These are phyloP conservation scores for Microcebus lehilahytsara DNA, from an alignment of 2,113 vertebrate genomes.

Conservation along the genomic window DNA sequence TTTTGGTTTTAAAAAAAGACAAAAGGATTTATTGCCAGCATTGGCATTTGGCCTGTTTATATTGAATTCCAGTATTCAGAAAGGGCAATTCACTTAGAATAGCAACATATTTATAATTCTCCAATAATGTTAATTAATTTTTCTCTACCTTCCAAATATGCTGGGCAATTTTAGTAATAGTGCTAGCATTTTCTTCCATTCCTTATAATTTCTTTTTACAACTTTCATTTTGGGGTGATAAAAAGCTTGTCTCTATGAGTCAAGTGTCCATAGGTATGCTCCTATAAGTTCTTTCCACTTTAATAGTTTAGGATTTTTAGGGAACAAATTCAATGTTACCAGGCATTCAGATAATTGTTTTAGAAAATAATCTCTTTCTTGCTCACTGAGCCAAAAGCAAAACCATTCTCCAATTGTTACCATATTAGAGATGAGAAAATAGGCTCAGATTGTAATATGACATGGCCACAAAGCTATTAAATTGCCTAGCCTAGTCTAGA, in stretches of 20 bases:
- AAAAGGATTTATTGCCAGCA: slow-evolving; percentile 15
- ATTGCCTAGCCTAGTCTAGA: neutral
- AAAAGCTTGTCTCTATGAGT: neutral
- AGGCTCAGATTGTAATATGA: neutral
- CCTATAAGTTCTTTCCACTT: neutral
- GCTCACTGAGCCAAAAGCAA: neutral
- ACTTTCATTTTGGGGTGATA: neutral
- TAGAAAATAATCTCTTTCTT: slow-evolving; percentile 32
- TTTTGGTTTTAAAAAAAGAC: neutral
- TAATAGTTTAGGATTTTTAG: slow-evolving; percentile 13
- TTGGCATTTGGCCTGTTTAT: neutral
- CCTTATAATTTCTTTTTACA: neutral
- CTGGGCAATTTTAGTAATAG: neutral
- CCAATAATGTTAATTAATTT: slow-evolving; percentile 9
- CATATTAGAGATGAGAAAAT: neutral
- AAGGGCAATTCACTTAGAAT: neutral
- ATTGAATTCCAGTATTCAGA: slow-evolving; percentile 20
- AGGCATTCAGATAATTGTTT: neutral
- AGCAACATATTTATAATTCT: neutral
- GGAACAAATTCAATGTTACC: neutral
- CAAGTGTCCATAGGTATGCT: neutral
- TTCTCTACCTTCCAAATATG: neutral
- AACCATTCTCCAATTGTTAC: neutral
- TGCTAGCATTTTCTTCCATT: neutral
- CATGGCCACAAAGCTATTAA: neutral